Evolutionary conservation across 2,797 vertebrate genomes (phyloP).

Genomic region (Coluber constrictor): DNA sequence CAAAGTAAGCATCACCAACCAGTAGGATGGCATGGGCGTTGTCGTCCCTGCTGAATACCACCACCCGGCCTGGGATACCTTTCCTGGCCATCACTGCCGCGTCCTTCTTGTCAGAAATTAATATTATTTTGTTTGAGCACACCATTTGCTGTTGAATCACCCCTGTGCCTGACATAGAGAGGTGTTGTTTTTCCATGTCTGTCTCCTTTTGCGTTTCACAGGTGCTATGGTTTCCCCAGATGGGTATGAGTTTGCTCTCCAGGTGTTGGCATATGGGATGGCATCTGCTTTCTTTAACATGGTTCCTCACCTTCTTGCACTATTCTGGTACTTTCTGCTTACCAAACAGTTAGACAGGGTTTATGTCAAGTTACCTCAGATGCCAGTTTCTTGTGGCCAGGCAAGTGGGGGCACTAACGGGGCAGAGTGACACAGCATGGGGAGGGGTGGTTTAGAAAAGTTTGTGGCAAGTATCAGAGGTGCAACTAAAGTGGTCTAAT

Average conservation of each 20-base stretch:
- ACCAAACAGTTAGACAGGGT: background rate
- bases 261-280: background rate
- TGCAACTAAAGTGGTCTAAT: background rate
- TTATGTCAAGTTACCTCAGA: background rate
- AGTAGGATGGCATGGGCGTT: conserved; percentile 1
- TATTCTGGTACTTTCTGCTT: background rate
- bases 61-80: background rate
- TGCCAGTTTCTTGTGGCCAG: background rate
- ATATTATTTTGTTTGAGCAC: background rate
- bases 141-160: background rate
- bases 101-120: background rate
- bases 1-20: background rate
- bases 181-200: background rate
- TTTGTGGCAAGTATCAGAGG: conserved; percentile 2
- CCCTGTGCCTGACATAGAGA: background rate
- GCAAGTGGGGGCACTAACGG: background rate
- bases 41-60: background rate
- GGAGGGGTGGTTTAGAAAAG: background rate
- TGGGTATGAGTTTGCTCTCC: background rate
- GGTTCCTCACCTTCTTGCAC: too few relatives aligned
- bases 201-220: background rate
- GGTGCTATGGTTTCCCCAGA: background rate
- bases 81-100: background rate
- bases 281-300: background rate
- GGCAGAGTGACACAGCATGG: background rate